These are phyloP conservation scores for Holacanthus passer DNA, from an alignment of 2,113 vertebrate genomes.

Conservation along the genomic window DNA sequence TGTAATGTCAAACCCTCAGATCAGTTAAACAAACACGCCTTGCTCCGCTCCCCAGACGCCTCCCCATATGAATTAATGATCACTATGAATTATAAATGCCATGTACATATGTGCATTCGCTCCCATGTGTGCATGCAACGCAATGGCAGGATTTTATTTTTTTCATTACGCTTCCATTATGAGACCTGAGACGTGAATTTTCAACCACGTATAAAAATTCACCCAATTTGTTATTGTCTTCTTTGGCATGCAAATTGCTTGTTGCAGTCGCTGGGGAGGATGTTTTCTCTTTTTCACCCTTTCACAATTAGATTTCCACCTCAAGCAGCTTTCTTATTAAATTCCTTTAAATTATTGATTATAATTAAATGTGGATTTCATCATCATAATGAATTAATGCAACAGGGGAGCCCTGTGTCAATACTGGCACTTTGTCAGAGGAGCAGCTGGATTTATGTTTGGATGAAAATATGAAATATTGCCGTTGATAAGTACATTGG, in stretches of 20 bases:
- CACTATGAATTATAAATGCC: constrained; percentile 68
- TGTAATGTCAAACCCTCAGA: constrained; percentile 37
- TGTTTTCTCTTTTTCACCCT: constrained; percentile 45
- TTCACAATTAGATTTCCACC: constrained; percentile 69
- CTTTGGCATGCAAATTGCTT: constrained; percentile 63
- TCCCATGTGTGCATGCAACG: constrained; percentile 47
- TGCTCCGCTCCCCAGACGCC: constrained; percentile 37
- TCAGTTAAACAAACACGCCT: constrained; percentile 58
- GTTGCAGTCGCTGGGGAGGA: constrained; percentile 40
- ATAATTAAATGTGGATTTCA: constrained; percentile 67
- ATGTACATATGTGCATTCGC: constrained; percentile 46
- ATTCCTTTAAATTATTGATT: constrained; percentile 72
- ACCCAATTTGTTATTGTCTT: constrained; percentile 68
- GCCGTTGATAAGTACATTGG: constrained; percentile 11
- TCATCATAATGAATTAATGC: constrained; percentile 61
- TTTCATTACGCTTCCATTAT: constrained; percentile 69
- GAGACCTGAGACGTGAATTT: constrained; percentile 58
- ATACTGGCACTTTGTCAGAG: constrained; percentile 50
- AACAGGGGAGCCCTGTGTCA: constrained; percentile 39
- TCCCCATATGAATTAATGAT: constrained; percentile 65
- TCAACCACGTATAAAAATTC: constrained; percentile 35
- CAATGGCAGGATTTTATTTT: constrained; percentile 15
- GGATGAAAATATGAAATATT: constrained; percentile 27
- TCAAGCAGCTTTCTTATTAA: constrained; percentile 68
- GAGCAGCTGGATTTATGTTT: constrained; percentile 18